Percentiles rank a stretch among this genome's conserved stretches.
Conservation (phyloP, 2,113 vertebrate genomes). For the Scolopax mira region DNA sequence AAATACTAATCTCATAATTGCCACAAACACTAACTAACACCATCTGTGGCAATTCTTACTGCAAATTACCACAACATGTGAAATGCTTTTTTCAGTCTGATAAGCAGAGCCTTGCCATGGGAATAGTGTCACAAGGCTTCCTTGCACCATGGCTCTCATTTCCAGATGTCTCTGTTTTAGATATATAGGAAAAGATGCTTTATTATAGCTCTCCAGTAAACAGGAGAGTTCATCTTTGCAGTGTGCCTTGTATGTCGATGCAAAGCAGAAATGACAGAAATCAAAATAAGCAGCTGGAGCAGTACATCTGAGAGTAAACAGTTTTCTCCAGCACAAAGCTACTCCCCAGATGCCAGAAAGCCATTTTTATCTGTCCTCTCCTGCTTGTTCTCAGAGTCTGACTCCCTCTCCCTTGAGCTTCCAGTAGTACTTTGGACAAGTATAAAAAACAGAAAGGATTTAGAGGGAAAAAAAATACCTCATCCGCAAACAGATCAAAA, state of each 20-base stretch:
- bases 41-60: conserved; percentile 39
- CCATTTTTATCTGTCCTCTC: background rate
- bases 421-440: background rate
- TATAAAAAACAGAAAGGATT: background rate
- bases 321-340: background rate
- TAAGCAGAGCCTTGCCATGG: background rate
- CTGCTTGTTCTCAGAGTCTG: background rate
- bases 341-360: background rate
- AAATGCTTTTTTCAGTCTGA: background rate
- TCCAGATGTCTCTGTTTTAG: conserved; percentile 5
- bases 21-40: conserved; percentile 13
- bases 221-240: background rate
- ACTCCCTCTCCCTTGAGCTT: background rate
- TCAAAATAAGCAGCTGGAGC: background rate
- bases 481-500: background rate
- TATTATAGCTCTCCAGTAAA: background rate
- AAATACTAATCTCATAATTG: conserved; percentile 22
- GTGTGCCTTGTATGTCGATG: background rate
- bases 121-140: background rate
- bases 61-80: conserved; percentile 9
- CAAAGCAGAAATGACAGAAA: conserved; percentile 13
- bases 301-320: background rate
- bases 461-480: background rate
- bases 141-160: background rate
- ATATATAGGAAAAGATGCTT: background rate